A percentile compares a stretch with the other conserved stretches of the same genome.
phyloP scores from a whole-genome alignment of 1,140 invertebrate genomes.

The Apis cerana region DNA sequence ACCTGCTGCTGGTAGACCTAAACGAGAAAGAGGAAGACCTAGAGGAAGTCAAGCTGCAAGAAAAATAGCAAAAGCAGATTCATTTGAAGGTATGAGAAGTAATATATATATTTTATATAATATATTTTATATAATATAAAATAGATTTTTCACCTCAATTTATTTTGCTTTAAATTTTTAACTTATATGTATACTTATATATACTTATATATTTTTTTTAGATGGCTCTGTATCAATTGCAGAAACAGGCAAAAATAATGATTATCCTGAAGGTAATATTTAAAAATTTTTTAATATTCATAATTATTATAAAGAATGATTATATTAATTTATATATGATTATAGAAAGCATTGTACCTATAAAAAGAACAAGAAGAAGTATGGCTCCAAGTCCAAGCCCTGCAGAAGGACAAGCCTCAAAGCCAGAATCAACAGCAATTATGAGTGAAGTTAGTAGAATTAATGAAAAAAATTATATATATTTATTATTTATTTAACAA shows the following conservation, averaged over 20 bases:
- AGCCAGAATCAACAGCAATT: slow-evolving; percentile 80
- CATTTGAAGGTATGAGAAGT: slow-evolving; percentile 69
- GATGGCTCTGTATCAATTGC: slow-evolving; percentile 58
- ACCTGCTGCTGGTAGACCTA: slow-evolving; percentile 68
- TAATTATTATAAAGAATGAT: not conserved
- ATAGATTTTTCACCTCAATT: not conserved
- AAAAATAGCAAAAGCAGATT: slow-evolving; percentile 73
- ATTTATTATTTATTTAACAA: not conserved
- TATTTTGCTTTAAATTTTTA: slow-evolving; percentile 11
- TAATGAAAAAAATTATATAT: slow-evolving; percentile 44
- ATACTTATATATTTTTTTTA: slow-evolving; percentile 42
- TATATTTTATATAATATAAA: too few relatives aligned
- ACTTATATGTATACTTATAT: not conserved
- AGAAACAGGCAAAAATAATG: slow-evolving; percentile 66
- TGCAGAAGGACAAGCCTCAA: slow-evolving; percentile 78
- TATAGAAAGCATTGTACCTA: slow-evolving; percentile 65
- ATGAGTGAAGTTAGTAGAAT: slow-evolving; percentile 74
- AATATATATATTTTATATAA: too few relatives aligned
- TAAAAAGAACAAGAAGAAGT: slow-evolving; percentile 75
- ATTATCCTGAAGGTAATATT: slow-evolving; percentile 74
- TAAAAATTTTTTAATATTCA: not conserved
- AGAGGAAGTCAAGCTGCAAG: slow-evolving; percentile 64
- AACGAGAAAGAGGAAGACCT: slow-evolving; percentile 71
- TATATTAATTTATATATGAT: slow-evolving; percentile 15
- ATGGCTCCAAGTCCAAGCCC: slow-evolving; percentile 79